Percentiles rank a stretch among this genome's conserved stretches.
Conservation (phyloP, 23 tunicate species). For the Clavelina lepadiformis region DNA sequence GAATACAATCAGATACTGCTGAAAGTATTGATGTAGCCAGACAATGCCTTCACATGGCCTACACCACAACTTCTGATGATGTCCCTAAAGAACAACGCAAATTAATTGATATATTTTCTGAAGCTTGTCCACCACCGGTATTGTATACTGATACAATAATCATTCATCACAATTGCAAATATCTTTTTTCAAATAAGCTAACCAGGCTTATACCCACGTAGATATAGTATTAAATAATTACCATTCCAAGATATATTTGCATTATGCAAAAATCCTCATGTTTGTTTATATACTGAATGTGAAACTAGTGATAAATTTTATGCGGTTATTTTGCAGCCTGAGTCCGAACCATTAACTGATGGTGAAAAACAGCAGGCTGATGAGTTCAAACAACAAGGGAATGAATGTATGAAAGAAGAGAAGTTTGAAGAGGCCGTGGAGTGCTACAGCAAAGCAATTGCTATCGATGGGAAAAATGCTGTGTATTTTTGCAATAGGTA, state of each 20-base stretch:
- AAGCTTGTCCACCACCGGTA: constrained; percentile 75
- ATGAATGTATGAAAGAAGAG: constrained; percentile 72
- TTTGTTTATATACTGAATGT: too few relatives aligned
- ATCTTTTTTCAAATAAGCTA: too few relatives aligned
- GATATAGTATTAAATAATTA: too few relatives aligned
- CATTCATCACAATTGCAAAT: too few relatives aligned
- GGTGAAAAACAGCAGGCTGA: constrained; percentile 62
- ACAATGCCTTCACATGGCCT: constrained; percentile 82
- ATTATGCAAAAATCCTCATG: too few relatives aligned
- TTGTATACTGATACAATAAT: too few relatives aligned
- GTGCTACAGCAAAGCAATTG: constrained; percentile 78
- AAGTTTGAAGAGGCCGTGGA: constrained; percentile 75
- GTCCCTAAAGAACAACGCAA: constrained; percentile 35
- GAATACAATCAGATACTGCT: constrained; percentile 46
- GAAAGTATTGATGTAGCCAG: constrained; percentile 84
- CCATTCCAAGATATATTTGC: too few relatives aligned
- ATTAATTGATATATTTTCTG: constrained; percentile 40
- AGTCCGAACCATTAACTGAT: constrained; percentile 12
- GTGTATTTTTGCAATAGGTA: constrained; percentile 92
- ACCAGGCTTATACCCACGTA: too few relatives aligned
- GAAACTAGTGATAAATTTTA: too few relatives aligned
- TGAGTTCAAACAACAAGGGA: constrained; percentile 61
- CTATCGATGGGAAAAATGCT: constrained; percentile 61
- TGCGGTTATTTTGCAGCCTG: constrained; percentile 22
- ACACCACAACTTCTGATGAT: constrained; percentile 60